These are phyloP conservation scores for Phenganax marumi DNA, from an alignment of 92 coral and sea anemone species.

Conservation along the genomic window DNA sequence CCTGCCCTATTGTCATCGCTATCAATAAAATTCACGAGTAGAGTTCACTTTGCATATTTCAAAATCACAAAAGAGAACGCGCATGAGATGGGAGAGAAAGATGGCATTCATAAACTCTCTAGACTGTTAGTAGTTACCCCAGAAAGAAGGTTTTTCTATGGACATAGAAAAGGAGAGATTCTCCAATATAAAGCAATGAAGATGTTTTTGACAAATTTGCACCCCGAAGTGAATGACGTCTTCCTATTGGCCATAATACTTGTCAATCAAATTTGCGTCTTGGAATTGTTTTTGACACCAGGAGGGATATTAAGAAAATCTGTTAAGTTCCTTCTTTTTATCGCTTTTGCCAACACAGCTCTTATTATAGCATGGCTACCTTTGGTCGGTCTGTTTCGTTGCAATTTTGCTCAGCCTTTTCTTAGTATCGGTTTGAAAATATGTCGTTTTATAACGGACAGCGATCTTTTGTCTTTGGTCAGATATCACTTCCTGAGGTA, in stretches of 20 bases:
- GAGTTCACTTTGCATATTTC: slow-evolving; percentile 84
- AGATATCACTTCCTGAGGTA: slow-evolving; percentile 63
- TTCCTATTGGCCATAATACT: slow-evolving; percentile 68
- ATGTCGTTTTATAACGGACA: slow-evolving; percentile 76
- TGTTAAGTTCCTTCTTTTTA: slow-evolving; percentile 62
- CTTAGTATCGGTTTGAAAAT: slow-evolving; percentile 65
- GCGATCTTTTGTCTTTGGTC: slow-evolving; percentile 67
- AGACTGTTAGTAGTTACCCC: slow-evolving; percentile 80
- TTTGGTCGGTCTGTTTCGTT: slow-evolving; percentile 69
- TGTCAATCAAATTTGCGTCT: slow-evolving; percentile 71
- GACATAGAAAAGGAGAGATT: slow-evolving; percentile 76
- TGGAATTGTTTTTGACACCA: slow-evolving; percentile 73
- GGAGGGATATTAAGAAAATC: slow-evolving; percentile 87
- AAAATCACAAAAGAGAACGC: slow-evolving; percentile 51
- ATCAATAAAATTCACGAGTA: slow-evolving; percentile 88
- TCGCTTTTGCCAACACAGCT: slow-evolving; percentile 73
- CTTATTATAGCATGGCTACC: slow-evolving; percentile 81
- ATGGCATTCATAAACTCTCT: slow-evolving; percentile 63
- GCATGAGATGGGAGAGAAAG: slow-evolving; percentile 57
- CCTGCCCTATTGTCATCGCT: slow-evolving; percentile 84
- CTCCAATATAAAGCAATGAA: slow-evolving; percentile 66
- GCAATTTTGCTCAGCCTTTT: slow-evolving; percentile 67
- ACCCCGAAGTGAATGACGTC: slow-evolving; percentile 93
- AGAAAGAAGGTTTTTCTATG: slow-evolving; percentile 77
- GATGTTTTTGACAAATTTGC: slow-evolving; percentile 74